Conservation (phyloP, 2,888 invertebrate genomes). For the Trichopria drosophilae region DNA sequence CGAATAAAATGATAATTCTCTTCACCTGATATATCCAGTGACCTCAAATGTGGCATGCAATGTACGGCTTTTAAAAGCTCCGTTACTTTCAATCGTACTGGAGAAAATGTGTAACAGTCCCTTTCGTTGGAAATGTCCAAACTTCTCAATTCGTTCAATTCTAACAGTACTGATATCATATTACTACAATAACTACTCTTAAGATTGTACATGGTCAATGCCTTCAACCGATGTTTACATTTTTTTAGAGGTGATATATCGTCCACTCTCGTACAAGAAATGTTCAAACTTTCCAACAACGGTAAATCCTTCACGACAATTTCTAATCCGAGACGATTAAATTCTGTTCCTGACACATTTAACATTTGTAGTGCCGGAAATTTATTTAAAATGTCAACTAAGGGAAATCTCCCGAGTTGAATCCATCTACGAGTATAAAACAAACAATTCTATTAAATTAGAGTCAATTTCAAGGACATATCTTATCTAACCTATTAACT, state of each 20-base stretch:
- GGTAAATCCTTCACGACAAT: constrained; percentile 69
- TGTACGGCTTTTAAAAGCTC: constrained; percentile 59
- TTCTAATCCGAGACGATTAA: constrained; percentile 68
- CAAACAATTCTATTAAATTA: too few species aligned
- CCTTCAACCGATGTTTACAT: constrained; percentile 64
- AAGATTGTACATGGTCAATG: constrained; percentile 65
- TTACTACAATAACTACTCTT: constrained; percentile 59
- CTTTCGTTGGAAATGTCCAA: constrained; percentile 65
- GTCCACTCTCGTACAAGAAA: constrained; percentile 67
- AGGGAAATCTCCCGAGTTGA: too few species aligned
- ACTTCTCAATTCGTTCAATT: constrained; percentile 61
- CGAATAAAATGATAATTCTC: background rate
- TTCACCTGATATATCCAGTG: constrained; percentile 67
- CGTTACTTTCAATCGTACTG: constrained; percentile 55
- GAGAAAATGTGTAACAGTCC: constrained; percentile 58
- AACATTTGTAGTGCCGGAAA: constrained; percentile 64
- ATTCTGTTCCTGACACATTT: constrained; percentile 71
- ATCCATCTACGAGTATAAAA: too few species aligned
- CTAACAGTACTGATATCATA: constrained; percentile 60
- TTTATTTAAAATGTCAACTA: constrained; percentile 65
- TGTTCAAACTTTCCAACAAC: constrained; percentile 66
- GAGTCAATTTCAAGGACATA: too few species aligned
- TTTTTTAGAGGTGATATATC: constrained; percentile 65
- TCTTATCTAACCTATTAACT: too few species aligned
- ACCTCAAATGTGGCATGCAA: constrained; percentile 63